Evolutionary conservation across 92 coral and sea anemone genomes (phyloP).

Genomic region (Pocillopora meandrina): DNA sequence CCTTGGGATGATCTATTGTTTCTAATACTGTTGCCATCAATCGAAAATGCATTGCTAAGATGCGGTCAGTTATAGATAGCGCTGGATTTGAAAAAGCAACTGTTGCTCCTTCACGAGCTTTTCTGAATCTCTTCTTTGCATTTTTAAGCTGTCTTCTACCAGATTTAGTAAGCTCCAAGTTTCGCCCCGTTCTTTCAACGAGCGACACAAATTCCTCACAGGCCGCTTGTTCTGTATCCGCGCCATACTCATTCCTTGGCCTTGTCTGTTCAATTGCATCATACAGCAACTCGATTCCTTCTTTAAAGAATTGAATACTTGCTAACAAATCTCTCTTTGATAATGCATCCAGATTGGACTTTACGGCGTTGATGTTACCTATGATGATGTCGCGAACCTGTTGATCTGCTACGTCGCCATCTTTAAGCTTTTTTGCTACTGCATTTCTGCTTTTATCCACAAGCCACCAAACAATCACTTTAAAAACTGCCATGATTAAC

Average conservation of each 20-base stretch:
- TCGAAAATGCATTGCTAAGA: too few relatives aligned
- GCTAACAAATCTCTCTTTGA: neutral
- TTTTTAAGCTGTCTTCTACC: neutral
- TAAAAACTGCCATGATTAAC: too few relatives aligned
- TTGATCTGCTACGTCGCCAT: conserved; percentile 1
- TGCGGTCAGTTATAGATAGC: too few relatives aligned
- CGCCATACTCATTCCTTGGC: neutral
- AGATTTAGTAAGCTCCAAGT: neutral
- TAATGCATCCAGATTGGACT: conserved; percentile 30
- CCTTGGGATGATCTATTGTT: too few relatives aligned
- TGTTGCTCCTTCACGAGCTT: conserved; percentile 17
- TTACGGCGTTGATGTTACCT: conserved; percentile 21
- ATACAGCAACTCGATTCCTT: neutral
- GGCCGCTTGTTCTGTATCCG: too few relatives aligned
- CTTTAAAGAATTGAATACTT: neutral
- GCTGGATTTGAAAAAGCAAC: neutral
- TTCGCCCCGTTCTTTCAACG: too few relatives aligned
- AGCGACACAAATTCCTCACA: too few relatives aligned
- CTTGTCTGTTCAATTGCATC: neutral
- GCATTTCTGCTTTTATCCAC: too few relatives aligned
- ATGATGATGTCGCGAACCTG: conserved; percentile 19
- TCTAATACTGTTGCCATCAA: too few relatives aligned
- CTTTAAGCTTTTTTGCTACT: too few relatives aligned
- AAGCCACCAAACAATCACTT: too few relatives aligned
- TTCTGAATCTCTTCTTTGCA: conserved; percentile 9